A percentile compares a stretch with the other conserved stretches of the same genome.
phyloP scores from a whole-genome alignment of 2,888 invertebrate species.

The Nomada ferruginata region DNA sequence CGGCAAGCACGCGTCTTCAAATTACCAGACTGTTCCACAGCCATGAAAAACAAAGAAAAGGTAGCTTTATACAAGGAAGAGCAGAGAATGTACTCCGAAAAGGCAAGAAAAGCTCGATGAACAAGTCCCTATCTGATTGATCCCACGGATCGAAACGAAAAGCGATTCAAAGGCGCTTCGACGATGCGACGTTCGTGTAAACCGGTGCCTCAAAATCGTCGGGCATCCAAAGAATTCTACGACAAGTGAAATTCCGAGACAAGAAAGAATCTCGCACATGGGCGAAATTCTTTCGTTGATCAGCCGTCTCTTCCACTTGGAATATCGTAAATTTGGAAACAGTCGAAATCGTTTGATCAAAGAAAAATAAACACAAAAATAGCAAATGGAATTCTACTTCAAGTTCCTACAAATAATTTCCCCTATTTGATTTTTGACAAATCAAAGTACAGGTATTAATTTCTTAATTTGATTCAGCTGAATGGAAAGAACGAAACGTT shows the following conservation, averaged over 20 bases:
- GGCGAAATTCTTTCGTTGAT: conserved; percentile 5
- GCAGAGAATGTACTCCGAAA: neutral
- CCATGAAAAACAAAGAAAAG: neutral
- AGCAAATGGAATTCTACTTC: neutral
- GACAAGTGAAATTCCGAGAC: conserved; percentile 2
- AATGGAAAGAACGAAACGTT: conserved; percentile 23
- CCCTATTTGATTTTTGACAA: neutral
- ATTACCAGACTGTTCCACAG: neutral
- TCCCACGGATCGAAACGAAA: conserved; percentile 31
- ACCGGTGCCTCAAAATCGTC: conserved; percentile 26
- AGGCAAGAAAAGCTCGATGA: conserved; percentile 29
- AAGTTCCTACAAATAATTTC: conserved; percentile 2
- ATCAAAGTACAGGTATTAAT: neutral
- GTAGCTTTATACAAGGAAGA: neutral
- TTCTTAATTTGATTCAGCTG: neutral
- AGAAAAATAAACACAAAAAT: too few species aligned
- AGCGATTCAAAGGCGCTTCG: conserved; percentile 17
- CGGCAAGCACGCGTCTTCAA: neutral
- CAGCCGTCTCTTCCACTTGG: neutral
- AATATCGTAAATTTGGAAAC: conserved; percentile 13
- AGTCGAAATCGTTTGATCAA: neutral
- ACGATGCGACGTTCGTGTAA: conserved; percentile 26
- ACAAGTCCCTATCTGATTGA: conserved; percentile 11
- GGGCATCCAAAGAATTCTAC: conserved; percentile 31
- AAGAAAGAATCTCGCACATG: conserved; percentile 10